Evolutionary conservation across 2,888 invertebrate genomes (phyloP).

Genomic region (Lasioglossum villosulum): DNA sequence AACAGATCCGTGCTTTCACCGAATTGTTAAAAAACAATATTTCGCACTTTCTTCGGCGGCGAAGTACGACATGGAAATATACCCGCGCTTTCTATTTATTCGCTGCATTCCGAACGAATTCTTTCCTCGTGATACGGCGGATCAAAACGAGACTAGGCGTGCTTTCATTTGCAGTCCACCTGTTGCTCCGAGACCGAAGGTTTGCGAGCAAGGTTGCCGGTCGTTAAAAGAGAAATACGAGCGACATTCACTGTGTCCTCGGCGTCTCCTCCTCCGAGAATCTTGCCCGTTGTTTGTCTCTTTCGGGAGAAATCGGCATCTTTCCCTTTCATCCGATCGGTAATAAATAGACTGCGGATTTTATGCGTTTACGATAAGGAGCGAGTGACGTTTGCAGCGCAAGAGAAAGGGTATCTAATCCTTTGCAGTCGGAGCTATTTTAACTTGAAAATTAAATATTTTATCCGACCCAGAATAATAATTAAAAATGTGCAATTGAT

Average conservation of each 20-base stretch:
- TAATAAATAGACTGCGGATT: background rate
- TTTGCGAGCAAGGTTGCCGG: constrained; percentile 28
- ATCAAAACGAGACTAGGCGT: constrained; percentile 41
- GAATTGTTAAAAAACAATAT: background rate
- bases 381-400: no score
- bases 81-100: background rate
- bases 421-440: no score
- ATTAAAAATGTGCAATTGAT: no score
- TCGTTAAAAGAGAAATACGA: constrained; percentile 60
- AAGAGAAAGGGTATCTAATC: no score
- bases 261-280: background rate
- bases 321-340: background rate
- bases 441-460: no score
- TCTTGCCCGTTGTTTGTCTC: background rate
- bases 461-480: no score
- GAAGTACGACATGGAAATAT: no score
- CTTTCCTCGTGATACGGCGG: constrained; percentile 18
- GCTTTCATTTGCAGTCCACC: constrained; percentile 64
- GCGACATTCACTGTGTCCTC: constrained; percentile 15
- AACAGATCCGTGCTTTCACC: background rate
- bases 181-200: constrained; percentile 61
- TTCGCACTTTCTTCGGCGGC: background rate
- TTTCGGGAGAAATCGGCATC: background rate
- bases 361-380: no score
- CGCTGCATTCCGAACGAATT: constrained; percentile 22